These are phyloP conservation scores for Gortyna flavago DNA, from an alignment of 2,888 invertebrate genomes.

Conservation along the genomic window DNA sequence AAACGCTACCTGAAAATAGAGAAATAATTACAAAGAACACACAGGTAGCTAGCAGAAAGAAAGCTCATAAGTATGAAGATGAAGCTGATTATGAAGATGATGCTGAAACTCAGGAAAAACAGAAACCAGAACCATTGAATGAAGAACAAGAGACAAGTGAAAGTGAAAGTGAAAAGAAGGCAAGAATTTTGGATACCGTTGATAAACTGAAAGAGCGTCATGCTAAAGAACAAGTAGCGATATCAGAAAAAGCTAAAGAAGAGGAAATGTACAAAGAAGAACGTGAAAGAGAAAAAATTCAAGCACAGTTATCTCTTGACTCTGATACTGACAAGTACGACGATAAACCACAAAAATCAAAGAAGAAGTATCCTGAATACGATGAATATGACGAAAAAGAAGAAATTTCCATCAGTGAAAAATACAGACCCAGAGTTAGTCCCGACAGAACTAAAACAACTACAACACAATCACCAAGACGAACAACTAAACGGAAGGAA, in stretches of 20 bases:
- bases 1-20: slow-evolving; percentile 4
- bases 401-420: slow-evolving; percentile 71
- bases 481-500: slow-evolving; percentile 55
- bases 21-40: background rate
- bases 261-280: slow-evolving; percentile 83
- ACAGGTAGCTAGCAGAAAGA: slow-evolving; percentile 11
- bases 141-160: slow-evolving; percentile 74
- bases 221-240: slow-evolving; percentile 79
- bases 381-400: slow-evolving; percentile 80
- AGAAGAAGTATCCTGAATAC: slow-evolving; percentile 70
- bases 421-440: slow-evolving; percentile 72
- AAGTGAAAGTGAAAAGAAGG: slow-evolving; percentile 80
- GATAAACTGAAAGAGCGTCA: slow-evolving; percentile 85
- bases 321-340: slow-evolving; percentile 73
- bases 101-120: slow-evolving; percentile 65
- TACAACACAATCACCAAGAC: slow-evolving; percentile 60
- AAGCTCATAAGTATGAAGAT: slow-evolving; percentile 65
- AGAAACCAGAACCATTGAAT: slow-evolving; percentile 66
- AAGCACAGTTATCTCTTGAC: slow-evolving; percentile 55
- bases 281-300: slow-evolving; percentile 73
- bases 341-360: slow-evolving; percentile 45
- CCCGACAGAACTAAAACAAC: slow-evolving; percentile 58
- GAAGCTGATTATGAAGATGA: slow-evolving; percentile 76
- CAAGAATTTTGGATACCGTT: slow-evolving; percentile 80
- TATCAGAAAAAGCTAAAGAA: slow-evolving; percentile 82